Conservation (phyloP, 1,140 invertebrate genomes). For the Agrypnia vestita region DNA sequence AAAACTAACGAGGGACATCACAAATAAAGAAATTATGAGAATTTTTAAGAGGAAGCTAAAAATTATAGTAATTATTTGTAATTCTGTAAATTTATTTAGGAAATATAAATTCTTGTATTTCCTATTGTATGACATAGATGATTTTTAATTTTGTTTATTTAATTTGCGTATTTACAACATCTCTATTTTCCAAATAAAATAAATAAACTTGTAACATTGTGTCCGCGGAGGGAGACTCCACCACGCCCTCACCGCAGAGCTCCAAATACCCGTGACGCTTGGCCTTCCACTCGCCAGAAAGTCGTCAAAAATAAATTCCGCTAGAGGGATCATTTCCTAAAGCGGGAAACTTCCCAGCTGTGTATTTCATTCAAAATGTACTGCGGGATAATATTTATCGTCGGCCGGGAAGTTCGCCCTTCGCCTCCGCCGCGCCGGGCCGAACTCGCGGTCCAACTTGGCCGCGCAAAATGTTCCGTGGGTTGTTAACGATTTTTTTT, state of each 20-base stretch:
- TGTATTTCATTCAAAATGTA: conserved; percentile 36
- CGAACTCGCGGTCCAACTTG: conserved; percentile 29
- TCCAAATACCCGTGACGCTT: not conserved
- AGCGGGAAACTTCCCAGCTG: not conserved
- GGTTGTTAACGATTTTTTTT: conserved; percentile 28
- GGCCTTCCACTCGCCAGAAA: not conserved
- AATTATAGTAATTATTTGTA: no score
- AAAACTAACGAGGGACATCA: no score
- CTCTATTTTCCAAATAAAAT: no score
- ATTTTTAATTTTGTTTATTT: no score
- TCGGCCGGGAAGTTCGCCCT: conserved; percentile 10
- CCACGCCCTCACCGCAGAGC: not conserved
- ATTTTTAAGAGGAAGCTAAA: no score
- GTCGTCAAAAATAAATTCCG: conserved; percentile 40
- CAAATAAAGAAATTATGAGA: no score
- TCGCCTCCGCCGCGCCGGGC: not conserved
- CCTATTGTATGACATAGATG: no score
- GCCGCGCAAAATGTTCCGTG: conserved; percentile 21
- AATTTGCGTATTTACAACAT: no score
- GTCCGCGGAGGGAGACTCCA: no score
- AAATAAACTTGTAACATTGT: no score
- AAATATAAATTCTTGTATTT: no score
- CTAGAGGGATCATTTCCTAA: conserved; percentile 13
- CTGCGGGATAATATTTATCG: conserved; percentile 39
- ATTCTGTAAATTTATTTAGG: no score